These are phyloP conservation scores for Clytia hemisphaerica DNA, from an alignment of 30 jellyfish, hydroid and myxozoan species.

Conservation along the genomic window DNA sequence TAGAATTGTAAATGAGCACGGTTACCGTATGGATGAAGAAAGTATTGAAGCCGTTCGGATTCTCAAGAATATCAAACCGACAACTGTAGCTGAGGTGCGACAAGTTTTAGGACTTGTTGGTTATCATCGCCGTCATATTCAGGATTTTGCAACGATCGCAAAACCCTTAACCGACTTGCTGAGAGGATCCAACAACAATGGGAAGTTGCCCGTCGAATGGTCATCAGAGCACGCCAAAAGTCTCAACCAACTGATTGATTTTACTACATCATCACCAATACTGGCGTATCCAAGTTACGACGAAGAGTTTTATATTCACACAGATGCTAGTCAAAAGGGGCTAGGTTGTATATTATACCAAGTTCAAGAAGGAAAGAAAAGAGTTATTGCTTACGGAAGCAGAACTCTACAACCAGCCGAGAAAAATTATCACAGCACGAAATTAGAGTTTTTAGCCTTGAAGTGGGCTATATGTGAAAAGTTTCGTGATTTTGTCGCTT, in stretches of 20 bases:
- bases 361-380: slow-evolving; percentile 32
- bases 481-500: slow-evolving; percentile 28
- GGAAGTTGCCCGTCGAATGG: slow-evolving; percentile 43
- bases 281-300: slow-evolving; percentile 42
- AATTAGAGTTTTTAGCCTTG: slow-evolving; percentile 49
- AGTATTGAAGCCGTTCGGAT: too few species aligned
- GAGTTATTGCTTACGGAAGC: slow-evolving; percentile 39
- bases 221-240: slow-evolving; percentile 14
- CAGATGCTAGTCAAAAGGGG: slow-evolving; percentile 47
- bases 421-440: slow-evolving; percentile 29
- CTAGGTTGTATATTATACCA: slow-evolving; percentile 56
- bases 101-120: too few species aligned
- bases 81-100: too few species aligned
- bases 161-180: too few species aligned
- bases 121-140: too few species aligned
- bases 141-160: too few species aligned
- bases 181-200: too few species aligned
- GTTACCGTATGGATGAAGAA: too few species aligned
- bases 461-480: slow-evolving; percentile 53
- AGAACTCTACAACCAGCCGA: slow-evolving; percentile 48
- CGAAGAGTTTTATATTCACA: slow-evolving; percentile 38
- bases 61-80: too few species aligned
- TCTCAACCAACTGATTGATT: slow-evolving; percentile 25
- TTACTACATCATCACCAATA: slow-evolving; percentile 36
- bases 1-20: too few species aligned